phyloP scores from a whole-genome alignment of 2,888 invertebrate genomes.

The Physocephala rufipes region DNA sequence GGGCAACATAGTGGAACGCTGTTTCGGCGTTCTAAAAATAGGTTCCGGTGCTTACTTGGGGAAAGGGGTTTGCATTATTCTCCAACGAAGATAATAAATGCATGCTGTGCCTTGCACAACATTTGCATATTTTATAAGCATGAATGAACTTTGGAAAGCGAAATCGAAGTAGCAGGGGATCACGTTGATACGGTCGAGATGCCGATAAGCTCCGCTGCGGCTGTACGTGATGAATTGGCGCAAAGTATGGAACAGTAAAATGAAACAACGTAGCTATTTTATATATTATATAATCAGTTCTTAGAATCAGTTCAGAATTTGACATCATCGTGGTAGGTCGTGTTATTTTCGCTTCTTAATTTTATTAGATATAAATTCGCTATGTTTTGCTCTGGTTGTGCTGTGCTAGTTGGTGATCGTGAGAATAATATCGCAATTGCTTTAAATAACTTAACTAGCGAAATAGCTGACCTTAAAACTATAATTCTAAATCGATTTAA shows the following conservation, averaged over 20 bases:
- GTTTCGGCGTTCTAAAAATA: background rate
- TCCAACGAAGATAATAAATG: background rate
- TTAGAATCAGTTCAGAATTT: no score
- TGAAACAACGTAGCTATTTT: no score
- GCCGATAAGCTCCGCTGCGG: background rate
- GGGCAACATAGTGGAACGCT: background rate
- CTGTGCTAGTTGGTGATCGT: no score
- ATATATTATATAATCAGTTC: no score
- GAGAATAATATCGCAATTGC: no score
- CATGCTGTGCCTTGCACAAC: background rate
- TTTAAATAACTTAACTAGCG: no score
- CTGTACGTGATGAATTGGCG: background rate
- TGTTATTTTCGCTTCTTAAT: no score
- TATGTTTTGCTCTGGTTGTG: no score
- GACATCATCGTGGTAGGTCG: no score
- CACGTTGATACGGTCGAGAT: background rate
- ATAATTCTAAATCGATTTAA: no score
- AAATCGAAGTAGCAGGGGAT: background rate
- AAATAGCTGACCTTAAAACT: no score
- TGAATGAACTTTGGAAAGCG: background rate
- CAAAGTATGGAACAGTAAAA: background rate
- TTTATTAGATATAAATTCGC: no score
- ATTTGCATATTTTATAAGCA: background rate
- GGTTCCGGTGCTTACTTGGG: background rate
- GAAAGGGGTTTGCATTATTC: background rate